Evolutionary conservation across 1,140 invertebrate genomes (phyloP).

Genomic region (Bursaphelenchus mucronatus): DNA sequence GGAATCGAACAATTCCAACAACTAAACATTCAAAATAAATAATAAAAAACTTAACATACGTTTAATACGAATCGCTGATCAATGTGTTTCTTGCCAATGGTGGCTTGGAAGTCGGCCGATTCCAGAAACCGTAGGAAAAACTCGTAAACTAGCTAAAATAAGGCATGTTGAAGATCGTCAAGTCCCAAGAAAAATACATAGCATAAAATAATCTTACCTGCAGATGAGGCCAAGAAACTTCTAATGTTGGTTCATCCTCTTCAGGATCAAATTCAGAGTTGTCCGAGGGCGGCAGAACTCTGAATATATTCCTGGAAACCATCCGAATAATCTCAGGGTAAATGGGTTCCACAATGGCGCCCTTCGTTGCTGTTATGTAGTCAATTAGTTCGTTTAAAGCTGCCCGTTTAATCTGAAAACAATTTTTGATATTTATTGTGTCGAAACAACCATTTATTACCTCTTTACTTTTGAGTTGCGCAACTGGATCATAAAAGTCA

Average conservation of each 20-base stretch:
- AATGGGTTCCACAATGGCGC: slow-evolving; percentile 56
- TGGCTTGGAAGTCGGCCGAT: slow-evolving; percentile 58
- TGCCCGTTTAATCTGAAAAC: slow-evolving; percentile 60
- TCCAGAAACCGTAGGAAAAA: slow-evolving; percentile 58
- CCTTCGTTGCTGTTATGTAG: slow-evolving; percentile 59
- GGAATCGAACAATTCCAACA: slow-evolving; percentile 58
- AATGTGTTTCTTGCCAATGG: slow-evolving; percentile 56
- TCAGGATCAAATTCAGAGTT: slow-evolving; percentile 60
- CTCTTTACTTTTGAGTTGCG: slow-evolving; percentile 62
- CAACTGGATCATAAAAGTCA: slow-evolving; percentile 62
- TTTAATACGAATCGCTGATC: slow-evolving; percentile 59
- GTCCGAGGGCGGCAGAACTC: slow-evolving; percentile 57
- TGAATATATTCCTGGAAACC: slow-evolving; percentile 60
- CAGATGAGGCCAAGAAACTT: slow-evolving; percentile 60
- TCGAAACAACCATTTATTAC: slow-evolving; percentile 64
- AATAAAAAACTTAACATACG: slow-evolving; percentile 26
- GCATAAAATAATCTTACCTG: slow-evolving; percentile 34
- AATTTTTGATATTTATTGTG: slow-evolving; percentile 5
- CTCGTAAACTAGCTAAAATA: slow-evolving; percentile 55
- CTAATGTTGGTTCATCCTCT: slow-evolving; percentile 59
- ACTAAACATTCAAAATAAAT: slow-evolving; percentile 36
- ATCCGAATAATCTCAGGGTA: slow-evolving; percentile 62
- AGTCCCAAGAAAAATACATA: slow-evolving; percentile 2
- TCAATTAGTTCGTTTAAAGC: slow-evolving; percentile 62
- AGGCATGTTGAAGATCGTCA: neutral